These are phyloP conservation scores for Mohoua ochrocephala DNA, from an alignment of 2,113 vertebrate species.

Conservation along the genomic window DNA sequence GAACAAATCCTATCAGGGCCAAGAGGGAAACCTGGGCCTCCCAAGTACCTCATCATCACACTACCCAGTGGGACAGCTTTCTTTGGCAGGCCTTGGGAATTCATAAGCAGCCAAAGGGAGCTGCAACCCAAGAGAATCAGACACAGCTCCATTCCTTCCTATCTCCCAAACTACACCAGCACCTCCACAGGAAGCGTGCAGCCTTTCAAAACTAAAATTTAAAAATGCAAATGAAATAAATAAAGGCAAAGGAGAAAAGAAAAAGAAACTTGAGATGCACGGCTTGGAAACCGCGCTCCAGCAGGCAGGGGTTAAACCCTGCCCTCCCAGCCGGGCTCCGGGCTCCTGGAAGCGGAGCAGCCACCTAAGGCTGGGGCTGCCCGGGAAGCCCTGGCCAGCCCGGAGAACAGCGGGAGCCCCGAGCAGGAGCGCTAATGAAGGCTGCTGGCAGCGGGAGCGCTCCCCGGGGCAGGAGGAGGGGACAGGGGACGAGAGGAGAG, in stretches of 20 bases:
- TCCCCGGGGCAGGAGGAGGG: background rate
- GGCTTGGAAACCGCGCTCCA: background rate
- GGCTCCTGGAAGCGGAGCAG: background rate
- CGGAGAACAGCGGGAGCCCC: background rate
- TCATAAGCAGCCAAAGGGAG: background rate
- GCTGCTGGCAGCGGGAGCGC: background rate
- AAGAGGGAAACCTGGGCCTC: background rate
- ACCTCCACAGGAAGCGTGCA: fast-evolving
- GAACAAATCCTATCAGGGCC: background rate
- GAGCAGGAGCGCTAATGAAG: background rate
- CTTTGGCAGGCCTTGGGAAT: background rate
- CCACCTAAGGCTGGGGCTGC: background rate
- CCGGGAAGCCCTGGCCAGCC: background rate
- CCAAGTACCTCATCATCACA: fast-evolving
- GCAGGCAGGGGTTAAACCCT: background rate
- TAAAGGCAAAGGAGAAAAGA: background rate
- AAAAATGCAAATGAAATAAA: no score
- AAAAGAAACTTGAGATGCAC: fast-evolving
- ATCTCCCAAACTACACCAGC: background rate
- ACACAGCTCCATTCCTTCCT: background rate
- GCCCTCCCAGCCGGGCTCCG: background rate
- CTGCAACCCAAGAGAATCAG: background rate
- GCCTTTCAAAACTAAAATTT: background rate
- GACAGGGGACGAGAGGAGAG: no score
- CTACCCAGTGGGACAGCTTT: background rate